Base-by-base conservation (phyloP, 2,888 invertebrate species). In the Parascotia fuliginaria region DNA sequence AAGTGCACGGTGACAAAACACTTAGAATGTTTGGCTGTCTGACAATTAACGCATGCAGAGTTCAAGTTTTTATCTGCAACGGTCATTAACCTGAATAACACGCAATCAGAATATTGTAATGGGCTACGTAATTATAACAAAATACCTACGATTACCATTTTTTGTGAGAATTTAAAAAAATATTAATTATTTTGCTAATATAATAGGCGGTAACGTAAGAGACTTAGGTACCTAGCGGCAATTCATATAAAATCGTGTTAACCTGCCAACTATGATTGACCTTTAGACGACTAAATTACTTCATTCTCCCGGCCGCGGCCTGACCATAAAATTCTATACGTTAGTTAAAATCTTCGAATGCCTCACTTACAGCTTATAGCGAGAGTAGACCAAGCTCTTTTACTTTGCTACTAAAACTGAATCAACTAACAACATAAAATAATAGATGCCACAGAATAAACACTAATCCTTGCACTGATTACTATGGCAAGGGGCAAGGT, bases 71-170 rank as follows among this genome's bases (percentile, higher is more conserved):
- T 73, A 73, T 71, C 71, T 65, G 48, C 55, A 54, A 43, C 65
- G 73, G 73, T 66, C 73, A 63, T 73, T 73, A 66, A 63, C 73
- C 73, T 66, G 51, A 68, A 65, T 65, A 65, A 49, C 42, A 54
- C 28, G 32, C 47, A 69, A 61, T 65, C 59, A 57, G 40, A 57
- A 50, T 47, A 58, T 47, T 42, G 42, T 52, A 65, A 65, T 58
- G 60, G 45, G 50, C 43, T 36, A 24, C 22, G 53, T 55, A 54
- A 64, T 63, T 65, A 55, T 40, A 43, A 46, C 27, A 7, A 55
- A 53, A 55, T 58, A 33, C 40, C 43, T 43, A 55, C 14, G 45
- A 44, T 47, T 59, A 52, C 48, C 31, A 39, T 6, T 48, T 29
- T 47, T 36, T 47, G 24, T 31, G 12, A 36, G 49, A 55, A 51